phyloP scores from a whole-genome alignment of 2,113 vertebrate genomes.

The Ailurus styani region DNA sequence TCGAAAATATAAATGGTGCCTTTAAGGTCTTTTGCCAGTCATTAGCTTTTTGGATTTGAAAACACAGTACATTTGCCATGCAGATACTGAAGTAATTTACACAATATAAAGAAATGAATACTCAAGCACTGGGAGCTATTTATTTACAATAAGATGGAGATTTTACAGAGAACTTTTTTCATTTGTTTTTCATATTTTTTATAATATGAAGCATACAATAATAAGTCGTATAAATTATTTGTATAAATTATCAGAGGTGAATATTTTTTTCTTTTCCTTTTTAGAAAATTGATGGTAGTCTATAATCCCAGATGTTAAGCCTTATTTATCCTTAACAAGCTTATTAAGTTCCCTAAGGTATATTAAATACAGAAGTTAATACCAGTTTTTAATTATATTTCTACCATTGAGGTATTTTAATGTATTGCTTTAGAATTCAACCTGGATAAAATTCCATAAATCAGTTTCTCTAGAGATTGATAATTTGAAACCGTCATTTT shows the following conservation, averaged over 20 bases:
- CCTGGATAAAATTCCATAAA: neutral
- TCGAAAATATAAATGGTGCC: neutral
- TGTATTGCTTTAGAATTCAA: slow-evolving; percentile 15
- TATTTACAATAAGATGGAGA: neutral
- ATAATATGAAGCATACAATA: neutral
- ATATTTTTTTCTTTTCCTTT: neutral
- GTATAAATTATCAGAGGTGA: neutral
- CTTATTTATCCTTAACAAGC: neutral
- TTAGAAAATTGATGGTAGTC: neutral
- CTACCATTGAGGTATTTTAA: neutral
- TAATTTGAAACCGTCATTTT: neutral
- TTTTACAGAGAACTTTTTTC: neutral
- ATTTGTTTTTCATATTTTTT: neutral
- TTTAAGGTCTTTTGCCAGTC: neutral
- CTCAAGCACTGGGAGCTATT: neutral
- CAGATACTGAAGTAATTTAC: neutral
- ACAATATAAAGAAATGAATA: neutral
- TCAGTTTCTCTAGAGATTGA: neutral
- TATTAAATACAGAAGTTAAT: neutral
- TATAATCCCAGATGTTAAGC: neutral
- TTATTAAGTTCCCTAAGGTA: neutral
- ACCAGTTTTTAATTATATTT: slow-evolving; percentile 35
- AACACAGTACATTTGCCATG: neutral
- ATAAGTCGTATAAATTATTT: neutral
- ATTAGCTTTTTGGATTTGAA: neutral